Conservation (phyloP, 1,140 invertebrate species). For the Trichonephila inaurata region DNA sequence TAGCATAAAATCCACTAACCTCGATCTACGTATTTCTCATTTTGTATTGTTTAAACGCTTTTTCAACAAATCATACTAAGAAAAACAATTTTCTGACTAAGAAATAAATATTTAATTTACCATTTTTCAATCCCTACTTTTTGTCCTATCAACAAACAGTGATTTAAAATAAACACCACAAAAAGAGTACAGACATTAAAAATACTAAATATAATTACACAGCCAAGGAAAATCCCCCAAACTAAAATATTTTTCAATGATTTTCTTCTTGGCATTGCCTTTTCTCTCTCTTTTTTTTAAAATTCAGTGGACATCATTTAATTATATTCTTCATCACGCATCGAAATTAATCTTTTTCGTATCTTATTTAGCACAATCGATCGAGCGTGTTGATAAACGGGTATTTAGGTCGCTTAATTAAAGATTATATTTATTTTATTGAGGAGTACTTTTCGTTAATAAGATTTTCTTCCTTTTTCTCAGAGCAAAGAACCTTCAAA, state of each 20-base stretch:
- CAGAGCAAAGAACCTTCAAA: neutral
- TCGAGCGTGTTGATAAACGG: neutral
- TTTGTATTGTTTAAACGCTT: too few species aligned
- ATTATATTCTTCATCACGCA: neutral
- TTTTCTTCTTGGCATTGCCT: neutral
- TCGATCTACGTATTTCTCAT: too few species aligned
- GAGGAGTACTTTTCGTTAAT: neutral
- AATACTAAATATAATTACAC: too few species aligned
- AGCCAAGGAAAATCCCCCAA: neutral
- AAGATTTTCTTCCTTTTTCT: neutral
- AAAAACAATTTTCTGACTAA: too few species aligned
- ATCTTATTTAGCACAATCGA: neutral
- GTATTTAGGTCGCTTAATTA: constrained; percentile 7
- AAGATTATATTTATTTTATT: constrained; percentile 4
- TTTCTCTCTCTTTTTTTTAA: neutral
- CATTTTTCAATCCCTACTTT: too few species aligned
- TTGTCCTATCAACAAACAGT: too few species aligned
- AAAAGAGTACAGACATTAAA: too few species aligned
- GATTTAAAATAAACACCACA: too few species aligned
- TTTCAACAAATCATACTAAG: too few species aligned
- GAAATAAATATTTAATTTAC: too few species aligned
- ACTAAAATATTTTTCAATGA: neutral
- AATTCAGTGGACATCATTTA: neutral
- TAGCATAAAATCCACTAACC: too few species aligned
- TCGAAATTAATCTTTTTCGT: neutral